These are phyloP conservation scores for Clupea harengus DNA, from an alignment of 2,113 vertebrate genomes.

Conservation along the genomic window DNA sequence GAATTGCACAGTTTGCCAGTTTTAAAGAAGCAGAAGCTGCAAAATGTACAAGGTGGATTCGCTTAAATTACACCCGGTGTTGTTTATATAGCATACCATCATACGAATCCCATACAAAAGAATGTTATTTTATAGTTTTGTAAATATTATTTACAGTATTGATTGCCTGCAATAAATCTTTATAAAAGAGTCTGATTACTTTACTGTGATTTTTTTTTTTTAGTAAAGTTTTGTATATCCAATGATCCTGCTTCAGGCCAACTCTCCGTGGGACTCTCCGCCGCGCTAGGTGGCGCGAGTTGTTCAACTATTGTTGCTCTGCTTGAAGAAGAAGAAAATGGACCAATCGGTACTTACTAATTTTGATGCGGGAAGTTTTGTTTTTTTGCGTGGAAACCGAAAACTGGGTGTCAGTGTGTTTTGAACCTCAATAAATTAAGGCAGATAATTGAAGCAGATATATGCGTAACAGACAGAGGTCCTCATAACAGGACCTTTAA, in stretches of 20 bases:
- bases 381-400: neutral
- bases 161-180: conserved; percentile 93
- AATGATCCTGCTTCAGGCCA: neutral
- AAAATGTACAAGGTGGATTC: conserved; percentile 1
- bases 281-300: neutral
- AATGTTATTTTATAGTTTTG: conserved; percentile 80
- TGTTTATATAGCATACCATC: conserved; percentile 41
- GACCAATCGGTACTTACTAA: neutral
- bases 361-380: conserved; percentile 7
- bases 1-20: conserved; percentile 4
- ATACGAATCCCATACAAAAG: conserved; percentile 46
- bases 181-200: conserved; percentile 46
- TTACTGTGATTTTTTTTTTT: neutral
- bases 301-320: neutral
- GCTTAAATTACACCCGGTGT: conserved; percentile 18
- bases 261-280: neutral
- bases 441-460: too few species aligned
- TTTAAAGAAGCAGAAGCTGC: neutral
- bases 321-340: neutral
- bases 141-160: conserved; percentile 87
- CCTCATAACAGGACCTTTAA: neutral
- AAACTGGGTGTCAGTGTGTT: neutral
- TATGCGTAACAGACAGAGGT: neutral
- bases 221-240: neutral
- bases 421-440: neutral